These are phyloP conservation scores for Aphis gossypii DNA, from an alignment of 1,140 invertebrate genomes.

Conservation along the genomic window DNA sequence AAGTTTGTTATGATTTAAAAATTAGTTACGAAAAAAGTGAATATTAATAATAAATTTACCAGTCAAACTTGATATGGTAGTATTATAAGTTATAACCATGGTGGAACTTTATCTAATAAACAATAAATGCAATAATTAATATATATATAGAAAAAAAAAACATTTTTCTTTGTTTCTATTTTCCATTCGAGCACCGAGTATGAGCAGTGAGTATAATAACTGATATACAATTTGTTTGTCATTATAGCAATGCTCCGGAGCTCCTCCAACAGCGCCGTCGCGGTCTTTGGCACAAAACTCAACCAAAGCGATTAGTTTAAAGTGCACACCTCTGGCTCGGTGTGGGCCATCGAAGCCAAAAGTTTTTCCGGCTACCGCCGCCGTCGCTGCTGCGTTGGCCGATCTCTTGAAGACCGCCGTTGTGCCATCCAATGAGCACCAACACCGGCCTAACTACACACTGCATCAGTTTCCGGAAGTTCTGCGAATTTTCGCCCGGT, in stretches of 20 bases:
- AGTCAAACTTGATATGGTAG: no score
- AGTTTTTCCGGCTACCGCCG: not conserved
- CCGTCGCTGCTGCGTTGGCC: not conserved
- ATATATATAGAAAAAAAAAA: no score
- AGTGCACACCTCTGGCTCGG: not conserved
- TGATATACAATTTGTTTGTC: not conserved
- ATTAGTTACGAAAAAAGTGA: no score
- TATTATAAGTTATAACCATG: no score
- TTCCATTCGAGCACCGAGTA: no score
- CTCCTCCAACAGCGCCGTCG: not conserved
- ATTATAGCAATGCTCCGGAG: not conserved
- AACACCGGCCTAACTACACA: not conserved
- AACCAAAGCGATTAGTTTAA: not conserved
- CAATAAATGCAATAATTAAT: no score
- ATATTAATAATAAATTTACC: no score
- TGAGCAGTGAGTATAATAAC: not conserved
- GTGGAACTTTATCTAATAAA: no score
- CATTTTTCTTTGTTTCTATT: no score
- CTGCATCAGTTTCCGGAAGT: not conserved
- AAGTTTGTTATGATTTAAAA: no score
- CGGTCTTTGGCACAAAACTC: not conserved
- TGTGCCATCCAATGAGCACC: not conserved
- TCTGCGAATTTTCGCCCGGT: not conserved
- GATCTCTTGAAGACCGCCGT: not conserved
- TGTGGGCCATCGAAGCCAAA: not conserved